Conservation (phyloP, 2,888 invertebrate species). For the Habrosyne pyritoides region DNA sequence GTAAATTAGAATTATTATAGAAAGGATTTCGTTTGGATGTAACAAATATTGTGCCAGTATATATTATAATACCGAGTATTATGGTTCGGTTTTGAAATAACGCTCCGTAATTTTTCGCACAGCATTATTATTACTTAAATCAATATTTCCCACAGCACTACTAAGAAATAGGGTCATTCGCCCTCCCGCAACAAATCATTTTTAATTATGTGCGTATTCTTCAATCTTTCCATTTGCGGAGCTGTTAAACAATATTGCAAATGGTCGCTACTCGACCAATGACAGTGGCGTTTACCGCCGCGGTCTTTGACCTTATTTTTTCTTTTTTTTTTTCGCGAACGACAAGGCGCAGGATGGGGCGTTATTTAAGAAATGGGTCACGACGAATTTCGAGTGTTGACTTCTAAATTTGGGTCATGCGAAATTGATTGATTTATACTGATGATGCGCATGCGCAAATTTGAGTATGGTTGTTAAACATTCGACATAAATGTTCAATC, state of each 20-base stretch:
- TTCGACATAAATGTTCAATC: background rate
- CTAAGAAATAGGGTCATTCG: constrained; percentile 72
- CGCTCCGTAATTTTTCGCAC: background rate
- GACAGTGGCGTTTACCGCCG: constrained; percentile 26
- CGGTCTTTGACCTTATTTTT: constrained; percentile 60
- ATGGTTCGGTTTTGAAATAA: no score
- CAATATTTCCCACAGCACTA: constrained; percentile 50
- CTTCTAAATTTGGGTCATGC: constrained; percentile 63
- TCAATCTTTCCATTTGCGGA: constrained; percentile 71
- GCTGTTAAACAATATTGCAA: constrained; percentile 59
- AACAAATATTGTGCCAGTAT: background rate
- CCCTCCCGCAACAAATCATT: constrained; percentile 77
- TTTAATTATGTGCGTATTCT: constrained; percentile 78
- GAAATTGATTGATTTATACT: constrained; percentile 58
- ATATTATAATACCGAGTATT: no score
- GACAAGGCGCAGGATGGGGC: constrained; percentile 46
- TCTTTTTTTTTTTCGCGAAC: constrained; percentile 53
- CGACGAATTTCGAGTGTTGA: constrained; percentile 46
- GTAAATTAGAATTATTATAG: background rate
- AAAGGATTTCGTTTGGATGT: background rate
- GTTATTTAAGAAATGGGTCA: constrained; percentile 71
- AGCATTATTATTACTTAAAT: background rate
- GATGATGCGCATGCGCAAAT: constrained; percentile 19
- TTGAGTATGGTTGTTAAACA: constrained; percentile 7
- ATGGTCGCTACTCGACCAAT: constrained; percentile 45